phyloP scores from a whole-genome alignment of 2,797 vertebrate species.

The Tenualosa ilisha region DNA sequence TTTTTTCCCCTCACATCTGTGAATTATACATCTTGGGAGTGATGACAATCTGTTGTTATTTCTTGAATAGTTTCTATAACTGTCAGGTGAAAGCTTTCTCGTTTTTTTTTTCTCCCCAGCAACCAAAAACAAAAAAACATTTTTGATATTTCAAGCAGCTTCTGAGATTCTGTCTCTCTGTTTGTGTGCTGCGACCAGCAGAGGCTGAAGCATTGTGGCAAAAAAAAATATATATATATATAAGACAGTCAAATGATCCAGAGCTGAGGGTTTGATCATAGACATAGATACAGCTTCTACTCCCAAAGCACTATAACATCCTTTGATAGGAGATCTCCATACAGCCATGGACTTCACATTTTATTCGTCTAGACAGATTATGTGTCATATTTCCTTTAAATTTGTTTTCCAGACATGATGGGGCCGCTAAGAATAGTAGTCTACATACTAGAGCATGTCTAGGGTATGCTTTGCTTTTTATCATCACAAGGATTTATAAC shows the following conservation, averaged over 20 bases:
- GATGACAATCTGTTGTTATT: constrained; percentile 49
- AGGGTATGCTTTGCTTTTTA: background rate
- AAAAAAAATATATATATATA: background rate
- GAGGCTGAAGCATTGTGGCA: background rate
- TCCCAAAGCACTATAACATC: background rate
- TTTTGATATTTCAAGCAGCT: constrained; percentile 45
- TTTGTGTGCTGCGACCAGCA: background rate
- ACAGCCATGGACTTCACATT: background rate
- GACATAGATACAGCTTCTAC: background rate
- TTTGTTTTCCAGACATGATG: background rate
- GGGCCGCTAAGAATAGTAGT: background rate
- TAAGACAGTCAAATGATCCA: background rate
- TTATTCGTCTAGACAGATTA: background rate
- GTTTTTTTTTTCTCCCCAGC: background rate
- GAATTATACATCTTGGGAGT: constrained; percentile 44
- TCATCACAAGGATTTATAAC: background rate
- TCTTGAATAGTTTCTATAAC: constrained; percentile 43
- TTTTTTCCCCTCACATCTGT: constrained; percentile 26
- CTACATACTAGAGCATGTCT: background rate
- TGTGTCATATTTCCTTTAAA: background rate
- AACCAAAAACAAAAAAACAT: constrained; percentile 31
- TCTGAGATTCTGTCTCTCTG: background rate
- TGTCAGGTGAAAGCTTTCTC: constrained; percentile 47
- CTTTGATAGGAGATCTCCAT: background rate
- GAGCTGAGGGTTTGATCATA: constrained; percentile 8